Evolutionary conservation across 2,797 vertebrate genomes (phyloP), one percentile per base, ranked within the genome.

Genomic region (Rhyacichthys aspro): DNA sequence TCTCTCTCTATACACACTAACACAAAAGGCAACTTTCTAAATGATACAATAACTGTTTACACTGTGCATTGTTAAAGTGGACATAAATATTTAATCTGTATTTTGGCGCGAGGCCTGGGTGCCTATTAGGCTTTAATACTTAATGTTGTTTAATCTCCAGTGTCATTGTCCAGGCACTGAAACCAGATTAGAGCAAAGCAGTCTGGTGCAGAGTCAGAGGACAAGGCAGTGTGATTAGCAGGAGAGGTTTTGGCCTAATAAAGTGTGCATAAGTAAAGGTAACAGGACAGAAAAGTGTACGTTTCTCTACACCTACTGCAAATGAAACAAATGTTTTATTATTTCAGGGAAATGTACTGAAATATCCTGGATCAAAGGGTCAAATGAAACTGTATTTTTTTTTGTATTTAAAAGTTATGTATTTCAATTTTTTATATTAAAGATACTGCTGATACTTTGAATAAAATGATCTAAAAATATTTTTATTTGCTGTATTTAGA

Each of bases 181-280:
- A 59, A 78, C 49, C 53, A 76, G 81, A 88, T 83, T 79, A 86
- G 45, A 63, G 57, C 48, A 66, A 65, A 78, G 73, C 69, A 42
- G 55, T 43, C 54, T 59, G 49, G 34, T 56, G 50, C 41, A 54
- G 59, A 59, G 61, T 63, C 56, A 58, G 60, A 76, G 52, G 45
- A 59, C 55, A 28, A 55, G 36, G 8, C 15, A 37, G 23, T 23
- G 49, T 12, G 32, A 42, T 34, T 53, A 50, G 54, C 42, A 28
- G 36, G 49, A 41, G 52, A 45, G 28, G 43, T 45, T 46, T 45
- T 17, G 33, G 18, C 14, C 43, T 48, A 11, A 56, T 8, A 12
- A 60, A 42, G 10, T 11, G 19, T 14, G 12, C 1, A 19, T n/a
- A 19, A 39, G 37, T 45, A 6, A 2, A 18, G 9, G n/a, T n/a